Evolutionary conservation across 2,888 invertebrate genomes (phyloP), one percentile per base, ranked within the genome.

Genomic region (Mythimna lalbum): DNA sequence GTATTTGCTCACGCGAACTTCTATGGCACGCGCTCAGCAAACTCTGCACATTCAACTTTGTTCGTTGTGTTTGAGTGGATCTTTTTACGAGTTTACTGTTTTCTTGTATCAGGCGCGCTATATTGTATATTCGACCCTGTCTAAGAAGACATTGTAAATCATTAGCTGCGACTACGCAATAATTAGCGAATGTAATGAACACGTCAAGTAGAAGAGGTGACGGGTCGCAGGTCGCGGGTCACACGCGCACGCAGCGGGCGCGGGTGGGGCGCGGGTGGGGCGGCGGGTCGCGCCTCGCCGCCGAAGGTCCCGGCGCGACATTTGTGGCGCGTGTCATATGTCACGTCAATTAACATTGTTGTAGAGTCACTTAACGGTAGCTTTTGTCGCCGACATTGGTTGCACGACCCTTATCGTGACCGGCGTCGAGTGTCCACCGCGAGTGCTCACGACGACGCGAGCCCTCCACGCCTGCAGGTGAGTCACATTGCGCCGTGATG

Each of bases 141-240:
- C 50, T 56, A 56, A 61, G 53, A 77, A 56, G 47, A 50, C 21
- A 67, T 61, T 49, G 65, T 78, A 56, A 82, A 73, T 82, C 49
- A 73, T 66, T 61, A 62, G 52, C 64, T 62, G 53, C 23, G 53
- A 65, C 68, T 63, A 31, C 73, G 73, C 82, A 80, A 80, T 66
- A 78, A 78, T 80, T 82, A 81, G 73, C 63, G 78, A 81, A 59
- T 71, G 56, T 57, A 69, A 69, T 69, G 73, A 78, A 66, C 69
- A 61, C 82, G 69, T 47, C 56, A 52, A 53, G 47, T 19, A 53
- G 62, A 10, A 19, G 76, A 33, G 60, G 56, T 50, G 63, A 36
- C 53, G 39, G 80, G 75, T 75, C 68, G 36, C 31, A 36, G 64
- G 76, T 67, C 49, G 39, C 56, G 4, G 75, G 79, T 67, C 36